Percentiles rank a stretch among this genome's conserved stretches.
Conservation (phyloP, 2,113 vertebrate species). For the Talpa occidentalis region DNA sequence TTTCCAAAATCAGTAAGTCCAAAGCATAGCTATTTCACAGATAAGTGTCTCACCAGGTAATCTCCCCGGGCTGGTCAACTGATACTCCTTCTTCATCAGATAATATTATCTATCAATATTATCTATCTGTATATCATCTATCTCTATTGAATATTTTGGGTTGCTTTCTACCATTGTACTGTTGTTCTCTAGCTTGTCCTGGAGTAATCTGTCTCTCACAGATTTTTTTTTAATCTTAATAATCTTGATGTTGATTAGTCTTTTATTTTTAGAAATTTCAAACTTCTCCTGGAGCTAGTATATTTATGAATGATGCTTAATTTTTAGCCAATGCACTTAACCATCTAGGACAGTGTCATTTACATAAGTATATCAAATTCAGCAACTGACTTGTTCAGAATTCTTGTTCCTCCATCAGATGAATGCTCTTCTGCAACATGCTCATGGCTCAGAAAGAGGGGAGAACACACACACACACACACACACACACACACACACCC, state of each 20-base stretch:
- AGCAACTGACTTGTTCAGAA: background rate
- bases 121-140: background rate
- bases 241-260: background rate
- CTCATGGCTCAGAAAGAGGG: background rate
- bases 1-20: background rate
- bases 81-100: background rate
- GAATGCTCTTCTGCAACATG: background rate
- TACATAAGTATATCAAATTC: background rate
- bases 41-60: background rate
- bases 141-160: background rate
- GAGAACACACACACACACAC: too few species aligned
- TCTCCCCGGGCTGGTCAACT: background rate
- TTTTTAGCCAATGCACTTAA: background rate
- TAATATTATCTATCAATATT: background rate
- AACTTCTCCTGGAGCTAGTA: background rate
- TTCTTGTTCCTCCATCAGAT: background rate
- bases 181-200: background rate
- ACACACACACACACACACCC: background rate
- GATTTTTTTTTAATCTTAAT: constrained; percentile 31
- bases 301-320: background rate
- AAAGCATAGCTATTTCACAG: background rate
- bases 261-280: constrained; percentile 5
- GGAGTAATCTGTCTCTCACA: background rate
- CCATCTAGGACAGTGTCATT: background rate
- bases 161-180: background rate